Evolutionary conservation across 2,113 vertebrate species (phyloP).

Genomic region (Vombatus ursinus): DNA sequence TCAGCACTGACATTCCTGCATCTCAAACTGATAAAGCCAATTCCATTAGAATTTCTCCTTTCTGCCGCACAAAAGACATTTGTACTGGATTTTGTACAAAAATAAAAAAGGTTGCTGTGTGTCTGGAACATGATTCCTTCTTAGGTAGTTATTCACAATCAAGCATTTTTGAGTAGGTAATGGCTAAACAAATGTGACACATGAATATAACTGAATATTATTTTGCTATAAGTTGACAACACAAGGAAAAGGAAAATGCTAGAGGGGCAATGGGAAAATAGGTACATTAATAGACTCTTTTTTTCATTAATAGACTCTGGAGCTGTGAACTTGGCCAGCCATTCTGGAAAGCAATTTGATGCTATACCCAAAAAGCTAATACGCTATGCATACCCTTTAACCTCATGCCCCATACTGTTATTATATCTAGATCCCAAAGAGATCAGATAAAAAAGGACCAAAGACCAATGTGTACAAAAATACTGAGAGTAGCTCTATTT

Average conservation of each 20-base stretch:
- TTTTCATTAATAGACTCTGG: background rate
- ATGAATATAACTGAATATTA: background rate
- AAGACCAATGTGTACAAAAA: background rate
- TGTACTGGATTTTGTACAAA: background rate
- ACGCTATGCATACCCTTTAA: background rate
- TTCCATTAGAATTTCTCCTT: background rate
- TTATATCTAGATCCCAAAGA: background rate
- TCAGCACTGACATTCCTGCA: background rate
- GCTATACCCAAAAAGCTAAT: background rate
- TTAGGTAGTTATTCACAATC: background rate
- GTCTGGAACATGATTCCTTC: background rate
- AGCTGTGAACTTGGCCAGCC: background rate
- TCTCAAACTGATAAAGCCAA: slow-evolving; percentile 13
- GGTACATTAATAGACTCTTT: background rate
- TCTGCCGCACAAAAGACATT: background rate
- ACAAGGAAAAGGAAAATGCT: background rate
- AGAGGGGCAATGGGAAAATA: background rate
- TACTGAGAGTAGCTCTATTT: background rate
- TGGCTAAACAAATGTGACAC: background rate
- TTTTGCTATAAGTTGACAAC: background rate
- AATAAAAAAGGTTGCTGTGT: background rate
- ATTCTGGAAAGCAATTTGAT: background rate
- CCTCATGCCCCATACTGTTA: background rate
- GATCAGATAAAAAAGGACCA: background rate
- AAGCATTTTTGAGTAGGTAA: background rate